Percentiles rank a stretch among this genome's conserved stretches.
Evolutionary conservation across 1,140 invertebrate genomes (phyloP).

Genomic region (Calliopsis andreniformis): DNA sequence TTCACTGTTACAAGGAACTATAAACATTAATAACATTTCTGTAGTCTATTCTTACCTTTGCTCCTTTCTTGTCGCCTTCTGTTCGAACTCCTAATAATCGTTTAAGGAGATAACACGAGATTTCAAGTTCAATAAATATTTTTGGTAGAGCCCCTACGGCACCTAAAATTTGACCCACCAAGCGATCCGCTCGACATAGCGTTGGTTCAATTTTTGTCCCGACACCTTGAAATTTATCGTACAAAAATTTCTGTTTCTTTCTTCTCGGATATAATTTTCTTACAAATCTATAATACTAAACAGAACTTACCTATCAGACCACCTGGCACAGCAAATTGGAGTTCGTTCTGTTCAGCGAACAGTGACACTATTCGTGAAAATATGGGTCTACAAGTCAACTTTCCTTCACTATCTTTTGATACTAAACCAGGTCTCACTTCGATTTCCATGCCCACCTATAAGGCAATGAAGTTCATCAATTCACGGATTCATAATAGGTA

Average conservation of each 20-base stretch:
- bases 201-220: constrained; percentile 99
- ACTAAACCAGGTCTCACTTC: constrained; percentile 98
- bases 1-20: neutral
- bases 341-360: constrained; percentile 98
- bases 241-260: neutral
- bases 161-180: constrained; percentile 99
- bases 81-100: constrained; percentile 98
- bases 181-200: constrained; percentile 97
- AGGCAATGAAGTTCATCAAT: constrained; percentile 22
- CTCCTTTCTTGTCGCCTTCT: constrained; percentile 99
- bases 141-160: constrained; percentile 97
- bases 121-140: constrained; percentile 99
- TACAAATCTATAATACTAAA: neutral
- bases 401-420: constrained; percentile 97
- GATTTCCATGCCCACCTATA: constrained; percentile 91
- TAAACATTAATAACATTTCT: neutral
- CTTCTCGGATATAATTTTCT: neutral
- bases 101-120: constrained; percentile 98
- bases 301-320: constrained; percentile 91
- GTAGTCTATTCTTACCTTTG: constrained; percentile 86
- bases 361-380: constrained; percentile 98
- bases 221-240: constrained; percentile 86
- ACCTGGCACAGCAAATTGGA: constrained; percentile 99
- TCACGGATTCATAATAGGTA: neutral
- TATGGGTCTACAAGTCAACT: constrained; percentile 97